Evolutionary conservation across 1,140 invertebrate species (phyloP).

Genomic region (Zaprionus vittiger): DNA sequence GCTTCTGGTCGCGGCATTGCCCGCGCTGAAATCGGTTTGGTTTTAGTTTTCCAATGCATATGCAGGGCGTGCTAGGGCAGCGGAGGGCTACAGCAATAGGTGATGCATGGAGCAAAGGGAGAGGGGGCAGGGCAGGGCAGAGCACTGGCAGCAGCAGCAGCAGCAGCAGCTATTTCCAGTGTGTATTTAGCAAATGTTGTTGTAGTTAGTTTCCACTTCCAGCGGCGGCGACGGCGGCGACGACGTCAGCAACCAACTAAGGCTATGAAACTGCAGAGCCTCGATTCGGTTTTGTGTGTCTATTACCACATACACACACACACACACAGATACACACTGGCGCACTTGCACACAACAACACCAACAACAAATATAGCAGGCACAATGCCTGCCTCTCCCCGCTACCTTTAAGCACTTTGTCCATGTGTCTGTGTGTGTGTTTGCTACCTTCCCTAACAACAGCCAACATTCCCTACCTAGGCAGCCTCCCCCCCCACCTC

Average conservation of each 20-base stretch:
- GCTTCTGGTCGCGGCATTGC: slow-evolving; percentile 15
- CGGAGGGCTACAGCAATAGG: neutral
- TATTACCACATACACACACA: slow-evolving; percentile 49
- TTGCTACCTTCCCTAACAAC: slow-evolving; percentile 18
- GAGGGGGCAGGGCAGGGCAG: neutral
- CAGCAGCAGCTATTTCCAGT: slow-evolving; percentile 68
- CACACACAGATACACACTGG: neutral
- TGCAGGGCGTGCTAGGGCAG: slow-evolving; percentile 40
- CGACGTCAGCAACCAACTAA: slow-evolving; percentile 25
- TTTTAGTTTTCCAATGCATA: slow-evolving; percentile 75
- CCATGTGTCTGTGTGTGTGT: neutral
- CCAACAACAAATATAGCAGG: slow-evolving; percentile 1
- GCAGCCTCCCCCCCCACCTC: neutral
- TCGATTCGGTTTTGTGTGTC: slow-evolving; percentile 56
- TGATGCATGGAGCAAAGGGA: neutral
- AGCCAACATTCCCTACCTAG: neutral
- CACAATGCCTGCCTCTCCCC: neutral
- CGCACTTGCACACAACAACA: slow-evolving; percentile 4
- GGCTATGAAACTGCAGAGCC: slow-evolving; percentile 37
- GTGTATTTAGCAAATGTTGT: slow-evolving; percentile 78
- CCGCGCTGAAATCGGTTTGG: slow-evolving; percentile 41
- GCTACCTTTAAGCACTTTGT: slow-evolving; percentile 12
- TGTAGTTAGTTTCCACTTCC: slow-evolving; percentile 72
- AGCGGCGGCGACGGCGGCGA: slow-evolving; percentile 41
- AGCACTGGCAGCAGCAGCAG: too few relatives aligned